Evolutionary conservation across 2,797 vertebrate genomes (phyloP).

Genomic region (Uromys caudimaculatus): DNA sequence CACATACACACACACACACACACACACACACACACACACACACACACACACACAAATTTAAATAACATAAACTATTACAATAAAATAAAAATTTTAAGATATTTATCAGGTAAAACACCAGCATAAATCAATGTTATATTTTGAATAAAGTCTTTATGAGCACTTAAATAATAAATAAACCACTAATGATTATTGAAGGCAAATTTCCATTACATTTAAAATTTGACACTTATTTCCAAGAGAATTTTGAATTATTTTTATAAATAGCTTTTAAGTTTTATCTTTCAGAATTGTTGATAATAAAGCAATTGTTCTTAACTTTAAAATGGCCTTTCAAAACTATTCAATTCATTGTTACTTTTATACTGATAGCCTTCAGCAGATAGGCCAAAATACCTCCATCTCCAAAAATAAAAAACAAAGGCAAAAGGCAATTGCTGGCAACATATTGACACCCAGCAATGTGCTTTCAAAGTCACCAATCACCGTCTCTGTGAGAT

Average conservation of each 20-base stretch:
- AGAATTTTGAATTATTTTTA: background rate
- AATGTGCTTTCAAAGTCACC: background rate
- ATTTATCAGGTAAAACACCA: background rate
- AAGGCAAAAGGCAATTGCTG: conserved; percentile 17
- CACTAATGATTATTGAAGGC: background rate
- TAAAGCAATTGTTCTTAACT: background rate
- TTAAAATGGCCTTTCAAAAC: background rate
- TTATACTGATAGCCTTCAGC: background rate
- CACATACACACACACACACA: background rate
- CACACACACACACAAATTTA: background rate
- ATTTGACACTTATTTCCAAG: background rate
- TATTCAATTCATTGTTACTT: background rate
- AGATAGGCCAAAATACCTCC: background rate
- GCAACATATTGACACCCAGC: background rate
- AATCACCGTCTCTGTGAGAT: background rate
- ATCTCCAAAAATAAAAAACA: background rate
- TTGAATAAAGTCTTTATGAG: conserved; percentile 3
- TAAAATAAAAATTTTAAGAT: background rate
- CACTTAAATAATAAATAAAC: background rate
- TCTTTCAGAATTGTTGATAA: background rate
- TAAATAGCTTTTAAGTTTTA: background rate
- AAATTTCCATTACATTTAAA: background rate
- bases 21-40: background rate
- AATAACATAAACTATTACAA: background rate
- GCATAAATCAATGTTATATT: background rate